A percentile compares a stretch with the other conserved stretches of the same genome.
These are phyloP conservation scores for Psix sp. DNA, from an alignment of 1,140 invertebrate genomes.

Conservation along the genomic window DNA sequence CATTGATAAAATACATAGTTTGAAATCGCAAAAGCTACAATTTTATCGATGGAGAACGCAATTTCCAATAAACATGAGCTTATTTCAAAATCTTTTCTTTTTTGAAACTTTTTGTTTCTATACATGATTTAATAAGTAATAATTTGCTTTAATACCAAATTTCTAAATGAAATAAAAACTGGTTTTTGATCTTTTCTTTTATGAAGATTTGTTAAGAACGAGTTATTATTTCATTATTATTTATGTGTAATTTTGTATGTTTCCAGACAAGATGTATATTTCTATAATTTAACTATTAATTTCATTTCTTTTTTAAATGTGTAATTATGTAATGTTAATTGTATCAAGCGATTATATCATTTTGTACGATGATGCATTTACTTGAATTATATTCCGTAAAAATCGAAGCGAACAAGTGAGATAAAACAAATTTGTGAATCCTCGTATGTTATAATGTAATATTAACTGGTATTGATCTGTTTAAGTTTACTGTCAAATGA, in stretches of 20 bases:
- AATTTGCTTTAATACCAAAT: conserved; percentile 45
- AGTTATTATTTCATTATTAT: conserved; percentile 48
- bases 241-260: conserved; percentile 46
- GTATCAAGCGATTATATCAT: conserved; percentile 30
- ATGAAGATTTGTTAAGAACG: conserved; percentile 12
- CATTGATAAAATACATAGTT: conserved; percentile 62
- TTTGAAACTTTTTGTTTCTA: conserved; percentile 6
- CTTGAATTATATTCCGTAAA: conserved; percentile 28
- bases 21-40: conserved; percentile 60
- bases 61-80: conserved; percentile 62
- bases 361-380: conserved; percentile 47
- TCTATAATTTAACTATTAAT: conserved; percentile 45
- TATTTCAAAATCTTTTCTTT: conserved; percentile 42
- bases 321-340: conserved; percentile 44
- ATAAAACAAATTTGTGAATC: conserved; percentile 11
- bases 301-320: conserved; percentile 32
- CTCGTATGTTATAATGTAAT: conserved; percentile 33
- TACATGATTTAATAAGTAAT: conserved; percentile 9
- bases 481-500: conserved; percentile 22
- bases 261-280: conserved; percentile 46
- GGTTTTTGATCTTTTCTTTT: conserved; percentile 22
- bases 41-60: conserved; percentile 56
- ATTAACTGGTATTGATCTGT: conserved; percentile 38
- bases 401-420: conserved; percentile 2
- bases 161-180: conserved; percentile 37